Conservation (phyloP, 1,140 invertebrate genomes). For the Heliconius congener region DNA sequence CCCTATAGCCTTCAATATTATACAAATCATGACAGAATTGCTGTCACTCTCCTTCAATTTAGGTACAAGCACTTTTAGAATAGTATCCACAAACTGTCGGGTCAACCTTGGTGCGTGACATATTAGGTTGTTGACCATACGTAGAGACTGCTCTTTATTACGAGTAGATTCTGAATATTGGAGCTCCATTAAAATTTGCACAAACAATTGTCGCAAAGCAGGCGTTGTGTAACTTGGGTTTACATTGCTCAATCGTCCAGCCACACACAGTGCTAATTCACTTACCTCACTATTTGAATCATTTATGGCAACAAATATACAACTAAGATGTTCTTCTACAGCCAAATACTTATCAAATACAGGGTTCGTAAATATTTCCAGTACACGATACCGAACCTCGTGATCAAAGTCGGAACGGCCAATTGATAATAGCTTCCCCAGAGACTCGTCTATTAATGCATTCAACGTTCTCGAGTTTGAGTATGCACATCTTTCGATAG, state of each 20-base stretch:
- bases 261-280: conserved; percentile 94
- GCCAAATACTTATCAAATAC: conserved; percentile 97
- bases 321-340: conserved; percentile 96
- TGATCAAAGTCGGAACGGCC: conserved; percentile 97
- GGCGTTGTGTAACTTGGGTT: conserved; percentile 99
- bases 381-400: conserved; percentile 95
- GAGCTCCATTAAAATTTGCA: conserved; percentile 96
- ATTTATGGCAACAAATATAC: conserved; percentile 96
- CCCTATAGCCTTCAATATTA: conserved; percentile 94
- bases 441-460: conserved; percentile 93
- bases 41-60: conserved; percentile 95
- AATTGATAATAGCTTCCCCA: conserved; percentile 94
- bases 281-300: conserved; percentile 99
- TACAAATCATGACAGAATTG: conserved; percentile 95
- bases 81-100: conserved; percentile 96
- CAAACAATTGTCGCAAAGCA: conserved; percentile 93
- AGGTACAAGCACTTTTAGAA: conserved; percentile 96
- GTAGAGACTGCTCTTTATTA: conserved; percentile 97
- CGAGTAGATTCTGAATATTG: conserved; percentile 96
- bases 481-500: conserved; percentile 85
- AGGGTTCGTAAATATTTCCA: conserved; percentile 93
- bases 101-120: conserved; percentile 96
- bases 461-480: conserved; percentile 90
- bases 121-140: conserved; percentile 97
- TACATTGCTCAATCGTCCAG: conserved; percentile 94